Conservation (phyloP, 2,888 invertebrate genomes). For the Sesamia inferens region DNA sequence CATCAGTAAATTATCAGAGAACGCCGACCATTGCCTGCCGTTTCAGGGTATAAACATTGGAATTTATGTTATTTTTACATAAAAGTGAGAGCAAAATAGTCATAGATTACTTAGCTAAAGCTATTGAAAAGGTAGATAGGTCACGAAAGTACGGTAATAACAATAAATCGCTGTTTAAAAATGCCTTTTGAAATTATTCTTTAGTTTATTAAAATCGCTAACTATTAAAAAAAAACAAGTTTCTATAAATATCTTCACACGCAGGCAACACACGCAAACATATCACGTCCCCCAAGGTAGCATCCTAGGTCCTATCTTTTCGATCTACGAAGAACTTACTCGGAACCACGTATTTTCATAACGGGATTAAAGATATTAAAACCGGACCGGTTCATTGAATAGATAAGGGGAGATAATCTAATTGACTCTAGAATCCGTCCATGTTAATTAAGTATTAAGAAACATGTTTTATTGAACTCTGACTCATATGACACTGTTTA, state of each 20-base stretch:
- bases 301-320: conserved; percentile 50
- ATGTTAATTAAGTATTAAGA: conserved; percentile 59
- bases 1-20: conserved; percentile 28
- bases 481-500: conserved; percentile 41
- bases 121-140: conserved; percentile 13
- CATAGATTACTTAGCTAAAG: conserved; percentile 9
- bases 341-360: conserved; percentile 57
- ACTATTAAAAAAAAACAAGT: conserved; percentile 13
- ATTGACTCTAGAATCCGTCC: conserved; percentile 53
- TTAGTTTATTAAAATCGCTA: neutral
- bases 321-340: conserved; percentile 53
- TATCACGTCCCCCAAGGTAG: conserved; percentile 54
- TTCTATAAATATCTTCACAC: conserved; percentile 36
- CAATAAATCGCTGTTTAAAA: neutral
- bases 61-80: conserved; percentile 18
- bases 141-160: neutral
- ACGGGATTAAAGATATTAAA: conserved; percentile 56
- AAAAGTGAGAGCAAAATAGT: neutral
- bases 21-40: conserved; percentile 19
- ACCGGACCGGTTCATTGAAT: conserved; percentile 56
- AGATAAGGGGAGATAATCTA: conserved; percentile 62
- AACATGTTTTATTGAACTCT: conserved; percentile 52
- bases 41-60: conserved; percentile 5
- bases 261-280: conserved; percentile 28
- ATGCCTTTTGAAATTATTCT: neutral